phyloP scores from a whole-genome alignment of 2,888 invertebrate species.

The Chaitophorus viminalis region DNA sequence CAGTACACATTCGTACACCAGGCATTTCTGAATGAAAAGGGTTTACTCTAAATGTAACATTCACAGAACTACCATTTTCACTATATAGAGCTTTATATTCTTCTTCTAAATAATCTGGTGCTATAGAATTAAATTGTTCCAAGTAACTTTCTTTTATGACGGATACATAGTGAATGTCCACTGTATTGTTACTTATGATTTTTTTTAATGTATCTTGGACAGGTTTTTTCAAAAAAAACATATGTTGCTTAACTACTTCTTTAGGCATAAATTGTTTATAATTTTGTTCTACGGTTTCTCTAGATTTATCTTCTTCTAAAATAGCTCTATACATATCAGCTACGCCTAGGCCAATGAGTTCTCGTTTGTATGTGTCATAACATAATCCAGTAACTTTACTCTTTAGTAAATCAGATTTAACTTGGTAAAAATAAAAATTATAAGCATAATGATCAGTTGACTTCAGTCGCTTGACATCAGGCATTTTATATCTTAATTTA shows the following conservation, averaged over 20 bases:
- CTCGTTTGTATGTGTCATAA: conserved; percentile 80
- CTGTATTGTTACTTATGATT: conserved; percentile 67
- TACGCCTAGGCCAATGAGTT: conserved; percentile 85
- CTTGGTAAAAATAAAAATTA: conserved; percentile 88
- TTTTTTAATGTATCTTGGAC: conserved; percentile 76
- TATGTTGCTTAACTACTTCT: conserved; percentile 78
- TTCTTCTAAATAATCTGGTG: conserved; percentile 84
- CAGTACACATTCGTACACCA: conserved; percentile 75
- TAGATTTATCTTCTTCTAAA: conserved; percentile 77
- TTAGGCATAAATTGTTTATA: conserved; percentile 87
- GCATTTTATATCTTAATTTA: conserved; percentile 82
- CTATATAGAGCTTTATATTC: conserved; percentile 77
- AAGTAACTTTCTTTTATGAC: conserved; percentile 78
- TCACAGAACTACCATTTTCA: conserved; percentile 87
- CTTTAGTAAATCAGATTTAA: conserved; percentile 81
- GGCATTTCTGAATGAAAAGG: conserved; percentile 75
- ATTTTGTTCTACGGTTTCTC: conserved; percentile 78
- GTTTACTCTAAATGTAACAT: conserved; percentile 77
- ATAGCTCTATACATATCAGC: conserved; percentile 88
- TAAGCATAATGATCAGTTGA: conserved; percentile 80
- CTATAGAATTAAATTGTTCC: conserved; percentile 81
- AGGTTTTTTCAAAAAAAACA: conserved; percentile 79
- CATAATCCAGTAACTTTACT: conserved; percentile 82
- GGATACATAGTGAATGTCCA: conserved; percentile 75
- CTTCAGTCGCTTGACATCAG: conserved; percentile 73